Evolutionary conservation across 2,113 vertebrate species (phyloP), one percentile per base, ranked within the genome.

Genomic region (Caloenas nicobarica): DNA sequence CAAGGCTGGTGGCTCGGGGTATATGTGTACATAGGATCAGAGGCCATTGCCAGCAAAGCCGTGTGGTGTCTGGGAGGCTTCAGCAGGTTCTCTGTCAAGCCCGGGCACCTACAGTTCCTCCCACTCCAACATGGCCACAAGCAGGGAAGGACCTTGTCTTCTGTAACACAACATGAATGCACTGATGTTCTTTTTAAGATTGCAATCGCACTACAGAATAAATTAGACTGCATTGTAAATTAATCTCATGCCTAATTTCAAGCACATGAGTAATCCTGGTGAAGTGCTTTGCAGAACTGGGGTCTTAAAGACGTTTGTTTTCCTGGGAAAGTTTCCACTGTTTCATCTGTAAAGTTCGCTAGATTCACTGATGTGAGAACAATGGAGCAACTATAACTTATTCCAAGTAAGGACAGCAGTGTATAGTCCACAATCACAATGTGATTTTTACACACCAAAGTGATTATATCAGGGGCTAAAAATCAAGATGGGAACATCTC

Each of bases 381-480:
- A 89, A 26, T 70, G 71, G 46, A 83, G 46, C 46, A 92, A 68
- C 71, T 74, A 33, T 48, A 54, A 78, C 26, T 91, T 90, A 78
- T 18, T 93, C 61, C 90, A 88, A 74, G 80, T 74, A 78, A 71
- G 76, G 72, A 76, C 80, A 93, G 79, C 79, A 73, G 38, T 19
- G 25, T 72, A 22, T 9, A 54, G 42, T 86, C 54, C 82, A 56
- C 50, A 54, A 34, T 73, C 73, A 81, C 57, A 62, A 12, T 50
- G 50, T 70, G 70, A 72, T 84, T 53, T 89, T 95, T 86, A 81
- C 91, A 77, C 72, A 88, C 82, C 51, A 46, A 68, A 71, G 53
- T 1, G 1, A 78, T 95, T 86, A 79, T 69, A 65, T 90, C 19
- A 5, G 48, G 48, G 46, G 13, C 69, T 91, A 81, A 92, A 95